Evolutionary conservation across 2,113 vertebrate species (phyloP).

Genomic region (Apistogramma diplotaenia): DNA sequence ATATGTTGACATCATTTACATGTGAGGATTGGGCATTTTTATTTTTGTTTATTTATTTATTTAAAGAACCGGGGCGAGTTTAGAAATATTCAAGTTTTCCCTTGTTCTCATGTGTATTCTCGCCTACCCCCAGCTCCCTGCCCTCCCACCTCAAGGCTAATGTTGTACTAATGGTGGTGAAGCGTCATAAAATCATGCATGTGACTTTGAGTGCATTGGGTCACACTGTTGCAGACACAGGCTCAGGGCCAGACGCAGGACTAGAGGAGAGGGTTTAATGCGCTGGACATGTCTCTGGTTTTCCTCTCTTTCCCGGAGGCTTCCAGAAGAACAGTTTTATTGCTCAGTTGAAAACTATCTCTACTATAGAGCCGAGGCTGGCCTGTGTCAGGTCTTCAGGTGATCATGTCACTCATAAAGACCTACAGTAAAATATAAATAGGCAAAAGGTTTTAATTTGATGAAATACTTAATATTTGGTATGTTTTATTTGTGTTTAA

Average conservation of each 20-base stretch:
- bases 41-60: background rate
- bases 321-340: constrained; percentile 67
- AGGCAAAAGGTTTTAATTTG: background rate
- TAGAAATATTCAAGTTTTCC: background rate
- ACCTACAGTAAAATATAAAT: constrained; percentile 18
- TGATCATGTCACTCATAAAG: constrained; percentile 17
- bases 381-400: constrained; percentile 7
- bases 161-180: constrained; percentile 43
- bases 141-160: constrained; percentile 34
- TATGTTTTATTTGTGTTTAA: background rate
- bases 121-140: background rate
- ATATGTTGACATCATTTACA: background rate
- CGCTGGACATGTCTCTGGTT: constrained; percentile 68
- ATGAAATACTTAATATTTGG: background rate
- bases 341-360: constrained; percentile 43
- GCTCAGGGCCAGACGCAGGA: constrained; percentile 37
- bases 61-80: background rate
- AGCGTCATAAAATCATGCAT: constrained; percentile 53
- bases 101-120: background rate
- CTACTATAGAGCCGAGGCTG: constrained; percentile 14
- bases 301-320: constrained; percentile 61
- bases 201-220: constrained; percentile 58
- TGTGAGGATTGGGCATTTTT: background rate
- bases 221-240: constrained; percentile 41
- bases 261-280: constrained; percentile 68